Percentiles rank a stretch among this genome's conserved stretches.
These are phyloP conservation scores for Corythoichthys intestinalis DNA, from an alignment of 2,113 vertebrate genomes.

Conservation along the genomic window DNA sequence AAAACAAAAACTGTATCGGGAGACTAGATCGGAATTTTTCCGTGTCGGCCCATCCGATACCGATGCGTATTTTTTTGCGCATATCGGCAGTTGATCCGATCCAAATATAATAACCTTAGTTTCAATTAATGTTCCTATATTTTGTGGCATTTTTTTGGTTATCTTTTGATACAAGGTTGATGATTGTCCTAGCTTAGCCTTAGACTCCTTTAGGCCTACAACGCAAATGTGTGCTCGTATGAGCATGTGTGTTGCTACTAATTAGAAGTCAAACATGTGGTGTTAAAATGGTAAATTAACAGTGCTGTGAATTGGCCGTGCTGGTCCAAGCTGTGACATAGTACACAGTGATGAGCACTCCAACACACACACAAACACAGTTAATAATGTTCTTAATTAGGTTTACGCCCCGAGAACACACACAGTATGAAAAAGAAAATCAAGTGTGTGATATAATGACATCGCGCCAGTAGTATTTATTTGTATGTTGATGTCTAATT, in stretches of 20 bases:
- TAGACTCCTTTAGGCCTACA: neutral
- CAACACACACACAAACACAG: conserved; percentile 24
- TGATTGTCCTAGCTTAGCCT: neutral
- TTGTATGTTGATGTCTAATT: conserved; percentile 20
- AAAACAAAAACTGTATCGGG: too few relatives aligned
- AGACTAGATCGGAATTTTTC: too few relatives aligned
- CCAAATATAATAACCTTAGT: neutral
- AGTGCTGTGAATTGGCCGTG: conserved; percentile 41
- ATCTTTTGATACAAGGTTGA: neutral
- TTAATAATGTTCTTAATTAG: conserved; percentile 65
- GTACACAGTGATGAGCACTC: conserved; percentile 10
- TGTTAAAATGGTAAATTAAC: conserved; percentile 59
- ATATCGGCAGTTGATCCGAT: too few relatives aligned
- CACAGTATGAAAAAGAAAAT: conserved; percentile 8
- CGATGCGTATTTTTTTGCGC: too few relatives aligned
- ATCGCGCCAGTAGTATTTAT: conserved; percentile 10
- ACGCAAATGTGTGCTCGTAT: neutral
- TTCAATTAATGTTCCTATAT: neutral
- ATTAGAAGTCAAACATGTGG: conserved; percentile 65
- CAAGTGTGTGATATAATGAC: conserved; percentile 17
- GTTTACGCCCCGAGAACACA: conserved; percentile 31
- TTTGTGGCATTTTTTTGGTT: neutral
- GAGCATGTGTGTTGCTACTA: conserved; percentile 21
- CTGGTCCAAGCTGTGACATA: conserved; percentile 45
- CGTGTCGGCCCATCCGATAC: too few relatives aligned